These are phyloP conservation scores for Smittia sp. DNA, from an alignment of 2,888 invertebrate species.

Conservation along the genomic window DNA sequence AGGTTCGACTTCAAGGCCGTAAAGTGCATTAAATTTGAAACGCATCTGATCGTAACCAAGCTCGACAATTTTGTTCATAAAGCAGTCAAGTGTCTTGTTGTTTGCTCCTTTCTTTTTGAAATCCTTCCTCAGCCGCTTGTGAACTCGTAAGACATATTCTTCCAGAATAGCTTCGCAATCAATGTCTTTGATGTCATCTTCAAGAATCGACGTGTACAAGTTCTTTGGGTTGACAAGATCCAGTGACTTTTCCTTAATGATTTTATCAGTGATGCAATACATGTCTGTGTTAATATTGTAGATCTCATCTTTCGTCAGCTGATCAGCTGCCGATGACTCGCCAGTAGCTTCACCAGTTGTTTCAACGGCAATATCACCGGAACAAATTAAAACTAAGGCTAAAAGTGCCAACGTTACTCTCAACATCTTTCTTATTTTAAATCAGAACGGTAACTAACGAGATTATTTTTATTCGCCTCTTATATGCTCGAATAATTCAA, in stretches of 20 bases:
- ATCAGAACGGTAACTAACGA: neutral
- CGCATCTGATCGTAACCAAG: constrained; percentile 8
- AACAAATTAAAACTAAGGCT: neutral
- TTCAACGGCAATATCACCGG: neutral
- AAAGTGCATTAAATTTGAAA: constrained; percentile 12
- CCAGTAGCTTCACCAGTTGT: neutral
- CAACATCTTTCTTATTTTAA: neutral
- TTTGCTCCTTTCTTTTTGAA: neutral
- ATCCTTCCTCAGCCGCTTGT: neutral
- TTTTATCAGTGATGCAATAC: constrained; percentile 18
- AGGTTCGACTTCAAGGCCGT: neutral
- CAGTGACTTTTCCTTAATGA: constrained; percentile 7
- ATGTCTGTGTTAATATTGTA: neutral
- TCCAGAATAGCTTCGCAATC: constrained; percentile 4
- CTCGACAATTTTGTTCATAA: neutral
- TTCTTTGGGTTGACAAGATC: neutral
- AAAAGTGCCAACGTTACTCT: neutral
- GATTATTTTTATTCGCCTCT: neutral
- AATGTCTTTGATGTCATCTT: constrained; percentile 6
- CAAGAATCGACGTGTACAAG: neutral
- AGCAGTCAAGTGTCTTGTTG: neutral
- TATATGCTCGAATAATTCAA: neutral
- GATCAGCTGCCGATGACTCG: neutral
- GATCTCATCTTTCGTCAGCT: neutral
- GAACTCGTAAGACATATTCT: neutral